Base-by-base conservation (phyloP, 2,888 invertebrate genomes). In the Ariolimax columbianus region DNA sequence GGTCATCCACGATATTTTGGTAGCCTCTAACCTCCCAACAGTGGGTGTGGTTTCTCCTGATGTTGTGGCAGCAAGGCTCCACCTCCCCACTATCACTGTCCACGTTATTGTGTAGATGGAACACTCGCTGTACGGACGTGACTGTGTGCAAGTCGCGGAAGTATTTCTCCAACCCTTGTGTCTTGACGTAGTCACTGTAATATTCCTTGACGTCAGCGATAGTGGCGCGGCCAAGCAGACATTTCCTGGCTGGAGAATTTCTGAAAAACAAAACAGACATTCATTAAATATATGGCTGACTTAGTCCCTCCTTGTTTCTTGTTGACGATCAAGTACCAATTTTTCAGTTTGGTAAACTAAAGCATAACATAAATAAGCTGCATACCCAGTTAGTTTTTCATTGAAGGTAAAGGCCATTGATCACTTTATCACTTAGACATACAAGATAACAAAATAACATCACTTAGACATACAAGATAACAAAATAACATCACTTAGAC, bases 21-120 rank as follows among this genome's bases (percentile, higher is more conserved):
- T 95, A 96, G 0, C 96, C 96, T 91, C 94, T 94, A 55, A 96
- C 95, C 88, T 95, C 92, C 96, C 96, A 96, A 73, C 92, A 89
- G 82, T 88, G 91, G 33, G 88, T 87, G 88, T 90, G 90, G 86
- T 90, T 91, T 88, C 89, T 89, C 85, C 88, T 89, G 70, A 90
- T 88, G 82, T 90, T 90, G 38, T 87, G 88, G 86, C 91, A 91
- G 83, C 91, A 92, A 0, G 90, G 91, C 79, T 90, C 90, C 51
- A 91, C 90, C 85, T 94, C 93, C 0, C 93, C 94, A 85, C 91
- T 93, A 87, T 93, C 93, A 36, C 87, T 88, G 86, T 93, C 93
- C 7, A 91, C 88, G 17, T 82, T 77, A 40, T 89, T 91, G 40
- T 89, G 88, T 1, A 87, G 85, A 43, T 90, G 89, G 85, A 91